Evolutionary conservation across 2,888 invertebrate species (phyloP).

Genomic region (Eupeodes luniger): DNA sequence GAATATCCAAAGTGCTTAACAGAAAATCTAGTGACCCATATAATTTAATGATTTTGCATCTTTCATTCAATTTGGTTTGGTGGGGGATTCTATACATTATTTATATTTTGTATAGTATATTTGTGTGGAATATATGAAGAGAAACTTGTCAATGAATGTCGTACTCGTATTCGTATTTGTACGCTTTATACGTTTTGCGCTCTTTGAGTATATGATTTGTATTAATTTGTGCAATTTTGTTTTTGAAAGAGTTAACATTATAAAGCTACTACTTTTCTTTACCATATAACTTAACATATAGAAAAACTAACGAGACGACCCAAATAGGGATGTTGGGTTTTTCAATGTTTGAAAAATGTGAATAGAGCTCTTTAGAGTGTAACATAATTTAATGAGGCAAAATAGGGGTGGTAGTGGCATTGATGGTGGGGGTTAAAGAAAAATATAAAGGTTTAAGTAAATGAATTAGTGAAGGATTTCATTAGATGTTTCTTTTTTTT

Average conservation of each 20-base stretch:
- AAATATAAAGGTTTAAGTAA: neutral
- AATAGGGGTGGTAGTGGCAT: neutral
- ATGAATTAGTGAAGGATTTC: neutral
- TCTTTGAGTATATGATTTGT: conserved; percentile 1
- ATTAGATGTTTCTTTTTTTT: neutral
- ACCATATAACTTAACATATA: neutral
- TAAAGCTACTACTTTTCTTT: neutral
- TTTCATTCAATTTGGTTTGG: conserved; percentile 25
- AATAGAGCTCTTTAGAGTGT: neutral
- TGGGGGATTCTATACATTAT: neutral
- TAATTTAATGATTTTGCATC: conserved; percentile 47
- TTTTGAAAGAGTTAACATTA: neutral
- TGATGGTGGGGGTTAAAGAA: too few species aligned
- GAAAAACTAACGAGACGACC: neutral
- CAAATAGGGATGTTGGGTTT: neutral
- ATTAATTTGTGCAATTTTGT: conserved; percentile 16
- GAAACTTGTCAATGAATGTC: conserved; percentile 21
- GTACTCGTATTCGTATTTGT: neutral
- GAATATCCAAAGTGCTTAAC: conserved; percentile 10
- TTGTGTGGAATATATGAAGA: neutral
- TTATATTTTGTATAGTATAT: neutral
- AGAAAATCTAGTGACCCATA: conserved; percentile 45
- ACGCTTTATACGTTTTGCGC: neutral
- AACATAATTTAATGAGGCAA: conserved; percentile 10
- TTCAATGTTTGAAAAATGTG: neutral